Evolutionary conservation across 2,888 invertebrate genomes (phyloP), one percentile per base, ranked within the genome.

Genomic region (Cephus spinipes): DNA sequence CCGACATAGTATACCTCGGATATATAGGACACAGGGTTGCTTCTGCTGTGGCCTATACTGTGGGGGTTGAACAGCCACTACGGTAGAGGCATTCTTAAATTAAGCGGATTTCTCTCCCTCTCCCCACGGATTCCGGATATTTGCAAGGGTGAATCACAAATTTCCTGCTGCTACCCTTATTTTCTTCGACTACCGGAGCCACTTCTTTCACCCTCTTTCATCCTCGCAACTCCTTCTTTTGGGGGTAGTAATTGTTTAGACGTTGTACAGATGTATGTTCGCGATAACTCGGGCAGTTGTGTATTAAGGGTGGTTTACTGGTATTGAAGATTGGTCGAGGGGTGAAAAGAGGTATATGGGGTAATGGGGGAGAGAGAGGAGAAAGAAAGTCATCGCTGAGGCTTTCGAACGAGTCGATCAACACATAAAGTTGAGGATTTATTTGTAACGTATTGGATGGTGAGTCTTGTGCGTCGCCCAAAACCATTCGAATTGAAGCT

Each of bases 21-120:
- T 69, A 76, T 78, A 76, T 31, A 71, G 71, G 71, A 71, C 33
- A 31, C 71, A 30, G 30, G 23, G 33, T 71, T 71, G 31, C 55
- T 55, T 55, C 23, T 55, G 23, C 23, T 55, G 55, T 23, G 55
- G 23, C 55, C 9, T 55, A 55, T 55, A 55, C 55, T 0, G 23
- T 55, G 55, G 23, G 23, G 31, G 35, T 74, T 30, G 33, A 33
- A 74, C 74, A 71, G 71, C 35, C 12, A 33, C 36, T 15, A 23
- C 11, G 33, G 35, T 4, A 33, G 74, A 33, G 12, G 74, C 23
- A 74, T 34, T 71, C 71, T 71, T 11, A 74, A 74, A 74, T 74
- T 12, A 74, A 74, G 36, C 34, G 30, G 74, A 74, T 74, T 74
- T 23, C 9, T 23, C 3, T 9, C 11, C 32, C 23, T 2, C 11